A percentile compares a stretch with the other conserved stretches of the same genome.
These are phyloP conservation scores for Laupala kohalensis DNA, from an alignment of 1,140 invertebrate genomes.

Conservation along the genomic window DNA sequence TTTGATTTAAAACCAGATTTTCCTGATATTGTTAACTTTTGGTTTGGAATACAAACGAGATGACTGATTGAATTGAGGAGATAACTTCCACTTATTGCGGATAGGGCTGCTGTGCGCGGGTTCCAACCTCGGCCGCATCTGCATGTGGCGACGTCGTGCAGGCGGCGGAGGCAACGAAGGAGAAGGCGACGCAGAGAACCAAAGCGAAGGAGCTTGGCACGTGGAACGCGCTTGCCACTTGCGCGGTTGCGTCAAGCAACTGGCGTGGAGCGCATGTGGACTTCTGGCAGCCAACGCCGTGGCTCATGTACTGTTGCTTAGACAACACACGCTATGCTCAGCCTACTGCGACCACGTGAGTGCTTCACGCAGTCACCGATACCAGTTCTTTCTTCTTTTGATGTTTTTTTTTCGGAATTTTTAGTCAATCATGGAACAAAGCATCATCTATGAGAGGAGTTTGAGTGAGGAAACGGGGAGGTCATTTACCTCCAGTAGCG, in stretches of 20 bases:
- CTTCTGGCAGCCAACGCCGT: constrained; percentile 74
- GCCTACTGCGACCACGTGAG: constrained; percentile 55
- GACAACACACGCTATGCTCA: constrained; percentile 68
- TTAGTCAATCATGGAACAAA: no score
- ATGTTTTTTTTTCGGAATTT: no score
- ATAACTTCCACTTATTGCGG: no score
- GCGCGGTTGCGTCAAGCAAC: constrained; percentile 56
- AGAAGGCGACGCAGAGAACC: background rate
- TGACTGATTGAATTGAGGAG: no score
- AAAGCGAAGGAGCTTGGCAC: background rate
- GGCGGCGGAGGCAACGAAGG: background rate
- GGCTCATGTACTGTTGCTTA: constrained; percentile 70
- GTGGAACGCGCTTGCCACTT: constrained; percentile 27
- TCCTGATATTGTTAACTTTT: no score
- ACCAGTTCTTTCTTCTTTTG: no score
- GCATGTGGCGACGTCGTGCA: constrained; percentile 54
- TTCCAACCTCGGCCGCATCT: constrained; percentile 80
- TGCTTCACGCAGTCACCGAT: no score
- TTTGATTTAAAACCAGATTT: background rate
- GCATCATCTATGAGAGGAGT: no score
- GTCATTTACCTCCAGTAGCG: no score
- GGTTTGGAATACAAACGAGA: no score
- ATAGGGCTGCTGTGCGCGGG: constrained; percentile 59
- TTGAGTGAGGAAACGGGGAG: no score
- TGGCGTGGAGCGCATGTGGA: constrained; percentile 53